phyloP scores from a whole-genome alignment of 2,888 invertebrate species.

The Elysia crispata region DNA sequence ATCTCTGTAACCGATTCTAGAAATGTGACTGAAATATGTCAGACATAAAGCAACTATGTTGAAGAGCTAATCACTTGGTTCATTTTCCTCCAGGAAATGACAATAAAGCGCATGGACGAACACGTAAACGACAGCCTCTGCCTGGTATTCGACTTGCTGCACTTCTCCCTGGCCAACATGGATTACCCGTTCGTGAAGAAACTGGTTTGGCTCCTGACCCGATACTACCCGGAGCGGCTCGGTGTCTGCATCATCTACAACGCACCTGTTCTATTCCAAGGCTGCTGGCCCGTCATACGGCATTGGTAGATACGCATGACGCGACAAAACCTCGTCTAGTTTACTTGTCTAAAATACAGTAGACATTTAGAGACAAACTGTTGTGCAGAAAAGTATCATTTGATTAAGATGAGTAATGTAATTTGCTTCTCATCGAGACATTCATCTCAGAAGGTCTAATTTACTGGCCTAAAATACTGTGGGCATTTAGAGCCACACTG shows the following conservation, averaged over 20 bases:
- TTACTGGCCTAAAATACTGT: too few species aligned
- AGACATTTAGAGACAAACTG: too few species aligned
- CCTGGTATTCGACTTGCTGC: conserved; percentile 87
- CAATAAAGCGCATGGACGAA: conserved; percentile 87
- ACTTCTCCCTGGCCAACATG: conserved; percentile 85
- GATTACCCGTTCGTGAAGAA: conserved; percentile 89
- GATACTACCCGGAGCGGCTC: conserved; percentile 87
- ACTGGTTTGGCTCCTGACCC: conserved; percentile 86
- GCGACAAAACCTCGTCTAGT: too few species aligned
- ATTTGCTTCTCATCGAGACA: not conserved
- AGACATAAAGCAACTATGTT: too few species aligned
- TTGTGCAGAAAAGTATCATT: too few species aligned
- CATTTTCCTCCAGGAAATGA: conserved; percentile 82
- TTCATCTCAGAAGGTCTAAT: too few species aligned
- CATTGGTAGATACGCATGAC: not conserved
- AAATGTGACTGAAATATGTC: too few species aligned
- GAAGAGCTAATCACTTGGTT: too few species aligned
- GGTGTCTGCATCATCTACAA: conserved; percentile 87
- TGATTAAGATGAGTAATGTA: too few species aligned
- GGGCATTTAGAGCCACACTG: too few species aligned
- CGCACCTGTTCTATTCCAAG: not conserved
- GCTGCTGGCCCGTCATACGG: conserved; percentile 81
- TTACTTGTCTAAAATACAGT: too few species aligned
- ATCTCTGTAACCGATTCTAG: too few species aligned
- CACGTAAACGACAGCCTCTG: conserved; percentile 88